Percentiles rank a stretch among this genome's conserved stretches.
These are phyloP conservation scores for Cricetomys ansorgei DNA, from an alignment of 2,113 vertebrate genomes.

Conservation along the genomic window DNA sequence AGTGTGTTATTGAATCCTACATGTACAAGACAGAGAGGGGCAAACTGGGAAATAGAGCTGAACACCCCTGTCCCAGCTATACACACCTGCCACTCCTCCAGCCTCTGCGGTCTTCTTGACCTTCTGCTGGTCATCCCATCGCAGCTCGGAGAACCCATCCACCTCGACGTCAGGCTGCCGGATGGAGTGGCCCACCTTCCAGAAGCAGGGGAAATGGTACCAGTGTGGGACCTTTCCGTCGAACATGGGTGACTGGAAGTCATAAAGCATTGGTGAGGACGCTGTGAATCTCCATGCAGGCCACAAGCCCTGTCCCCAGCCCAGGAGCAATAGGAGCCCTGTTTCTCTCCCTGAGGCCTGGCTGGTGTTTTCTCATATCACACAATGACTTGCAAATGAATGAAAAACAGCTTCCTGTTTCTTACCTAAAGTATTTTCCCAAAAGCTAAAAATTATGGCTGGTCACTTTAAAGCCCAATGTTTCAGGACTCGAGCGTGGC, in stretches of 20 bases:
- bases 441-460: neutral
- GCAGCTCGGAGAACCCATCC: slow-evolving; percentile 93
- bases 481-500: neutral
- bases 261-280: neutral
- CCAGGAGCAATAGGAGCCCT: rapidly evolving
- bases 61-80: rapidly evolving
- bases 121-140: slow-evolving; percentile 98
- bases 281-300: rapidly evolving
- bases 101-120: slow-evolving; percentile 95
- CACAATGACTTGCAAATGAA: rapidly evolving
- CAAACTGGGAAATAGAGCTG: too few relatives aligned
- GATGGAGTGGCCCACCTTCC: slow-evolving; percentile 92
- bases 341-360: neutral
- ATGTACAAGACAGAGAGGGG: rapidly evolving
- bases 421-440: neutral
- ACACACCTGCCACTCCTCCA: slow-evolving; percentile 87
- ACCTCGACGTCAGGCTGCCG: slow-evolving; percentile 92
- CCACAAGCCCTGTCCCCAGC: neutral
- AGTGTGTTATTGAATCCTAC: rapidly evolving
- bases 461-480: too few relatives aligned
- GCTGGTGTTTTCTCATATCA: rapidly evolving
- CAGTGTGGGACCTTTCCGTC: slow-evolving; percentile 98
- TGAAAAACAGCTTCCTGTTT: neutral
- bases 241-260: slow-evolving; percentile 95
- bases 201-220: slow-evolving; percentile 99